Evolutionary conservation across 2,113 vertebrate species (phyloP).

Genomic region (Eptesicus fuscus): DNA sequence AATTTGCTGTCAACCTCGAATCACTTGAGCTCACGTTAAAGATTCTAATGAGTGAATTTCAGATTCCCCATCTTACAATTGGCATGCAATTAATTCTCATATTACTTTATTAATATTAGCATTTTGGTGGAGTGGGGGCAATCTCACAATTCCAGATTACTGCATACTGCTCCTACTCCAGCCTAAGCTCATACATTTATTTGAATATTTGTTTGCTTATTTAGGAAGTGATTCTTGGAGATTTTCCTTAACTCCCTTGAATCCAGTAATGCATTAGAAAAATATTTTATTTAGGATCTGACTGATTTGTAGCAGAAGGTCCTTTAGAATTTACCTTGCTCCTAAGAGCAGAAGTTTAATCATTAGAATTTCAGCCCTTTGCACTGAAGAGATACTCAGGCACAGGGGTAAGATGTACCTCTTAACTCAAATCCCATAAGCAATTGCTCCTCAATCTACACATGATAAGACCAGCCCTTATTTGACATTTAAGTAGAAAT

Average conservation of each 20-base stretch:
- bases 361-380: background rate
- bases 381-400: background rate
- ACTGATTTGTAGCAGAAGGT: background rate
- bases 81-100: background rate
- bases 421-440: background rate
- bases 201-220: background rate
- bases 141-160: background rate
- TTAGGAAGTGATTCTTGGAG: background rate
- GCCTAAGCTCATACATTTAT: background rate
- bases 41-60: background rate
- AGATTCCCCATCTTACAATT: background rate
- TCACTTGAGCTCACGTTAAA: background rate
- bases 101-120: background rate
- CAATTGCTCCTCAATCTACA: background rate
- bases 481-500: background rate
- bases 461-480: background rate
- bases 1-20: background rate
- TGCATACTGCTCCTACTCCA: background rate
- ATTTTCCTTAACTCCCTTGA: background rate
- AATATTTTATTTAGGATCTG: background rate
- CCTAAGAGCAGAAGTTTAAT: background rate
- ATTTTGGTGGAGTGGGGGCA: background rate
- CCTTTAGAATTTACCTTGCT: background rate
- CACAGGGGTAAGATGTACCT: background rate
- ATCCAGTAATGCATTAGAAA: background rate